phyloP scores from a whole-genome alignment of 2,888 invertebrate species.

The Achlya flavicornis region DNA sequence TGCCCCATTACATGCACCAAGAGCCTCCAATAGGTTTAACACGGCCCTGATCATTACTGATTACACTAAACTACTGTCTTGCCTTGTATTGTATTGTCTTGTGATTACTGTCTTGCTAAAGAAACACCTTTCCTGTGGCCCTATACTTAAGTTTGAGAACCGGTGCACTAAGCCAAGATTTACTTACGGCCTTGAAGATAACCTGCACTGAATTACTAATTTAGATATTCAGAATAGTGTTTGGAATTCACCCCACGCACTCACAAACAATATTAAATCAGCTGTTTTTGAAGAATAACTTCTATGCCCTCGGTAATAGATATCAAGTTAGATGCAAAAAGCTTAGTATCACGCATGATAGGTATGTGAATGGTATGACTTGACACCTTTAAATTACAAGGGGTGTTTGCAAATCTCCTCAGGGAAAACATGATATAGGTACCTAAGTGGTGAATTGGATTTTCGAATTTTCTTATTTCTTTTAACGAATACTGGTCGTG shows the following conservation, averaged over 20 bases:
- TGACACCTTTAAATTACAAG: background rate
- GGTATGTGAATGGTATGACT: background rate
- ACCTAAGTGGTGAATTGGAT: background rate
- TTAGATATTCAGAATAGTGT: slow-evolving; percentile 24
- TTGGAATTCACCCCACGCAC: slow-evolving; percentile 11
- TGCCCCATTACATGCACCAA: too few relatives aligned
- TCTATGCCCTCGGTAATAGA: background rate
- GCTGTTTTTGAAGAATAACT: background rate
- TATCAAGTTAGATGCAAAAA: background rate
- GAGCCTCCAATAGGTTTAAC: too few relatives aligned
- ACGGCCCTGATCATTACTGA: too few relatives aligned
- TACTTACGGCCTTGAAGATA: slow-evolving; percentile 13
- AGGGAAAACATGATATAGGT: background rate
- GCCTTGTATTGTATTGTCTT: too few relatives aligned
- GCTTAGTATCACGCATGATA: background rate
- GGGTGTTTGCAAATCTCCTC: background rate
- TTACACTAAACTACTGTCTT: too few relatives aligned
- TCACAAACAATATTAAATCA: background rate
- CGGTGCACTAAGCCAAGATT: slow-evolving; percentile 8
- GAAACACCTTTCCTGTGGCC: background rate
- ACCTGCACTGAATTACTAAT: slow-evolving; percentile 16
- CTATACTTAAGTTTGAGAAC: slow-evolving; percentile 3
- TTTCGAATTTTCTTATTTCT: background rate
- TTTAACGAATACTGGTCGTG: background rate
- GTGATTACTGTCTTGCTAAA: too few relatives aligned